Conservation (phyloP, 2,888 invertebrate species). For the Lasioglossum malachurum region DNA sequence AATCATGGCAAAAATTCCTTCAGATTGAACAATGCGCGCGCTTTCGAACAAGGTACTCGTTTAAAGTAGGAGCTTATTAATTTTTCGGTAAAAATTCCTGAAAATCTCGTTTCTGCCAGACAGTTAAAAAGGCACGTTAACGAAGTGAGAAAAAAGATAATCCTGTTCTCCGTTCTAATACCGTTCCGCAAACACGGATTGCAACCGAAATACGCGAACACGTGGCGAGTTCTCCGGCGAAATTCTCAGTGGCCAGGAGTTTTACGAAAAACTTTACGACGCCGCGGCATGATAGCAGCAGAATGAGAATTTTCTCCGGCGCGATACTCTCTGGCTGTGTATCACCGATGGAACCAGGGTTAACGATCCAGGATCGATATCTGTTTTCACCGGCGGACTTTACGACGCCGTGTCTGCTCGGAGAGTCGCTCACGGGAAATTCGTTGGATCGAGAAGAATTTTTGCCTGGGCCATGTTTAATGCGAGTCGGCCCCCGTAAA, state of each 20-base stretch:
- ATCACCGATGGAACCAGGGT: constrained; percentile 3
- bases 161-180: background rate
- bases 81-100: background rate
- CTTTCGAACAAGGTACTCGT: background rate
- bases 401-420: constrained; percentile 22
- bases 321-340: background rate
- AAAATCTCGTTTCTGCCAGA: background rate
- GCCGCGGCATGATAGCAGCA: background rate
- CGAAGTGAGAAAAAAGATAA: background rate
- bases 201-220: background rate
- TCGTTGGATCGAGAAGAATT: constrained; percentile 48
- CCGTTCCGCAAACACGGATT: background rate
- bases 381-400: constrained; percentile 35
- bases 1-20: background rate
- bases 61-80: background rate
- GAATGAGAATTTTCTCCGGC: background rate
- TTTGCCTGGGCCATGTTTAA: constrained; percentile 50
- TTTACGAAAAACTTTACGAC: constrained; percentile 11
- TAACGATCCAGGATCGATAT: constrained; percentile 56
- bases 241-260: background rate
- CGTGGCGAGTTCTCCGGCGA: background rate
- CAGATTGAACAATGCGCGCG: background rate
- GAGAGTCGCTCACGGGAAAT: constrained; percentile 39
- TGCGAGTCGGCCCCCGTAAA: constrained; percentile 48
- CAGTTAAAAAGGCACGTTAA: background rate